Evolutionary conservation across 2,797 vertebrate genomes (phyloP).

Genomic region (Sebastiscus albofasciatus): DNA sequence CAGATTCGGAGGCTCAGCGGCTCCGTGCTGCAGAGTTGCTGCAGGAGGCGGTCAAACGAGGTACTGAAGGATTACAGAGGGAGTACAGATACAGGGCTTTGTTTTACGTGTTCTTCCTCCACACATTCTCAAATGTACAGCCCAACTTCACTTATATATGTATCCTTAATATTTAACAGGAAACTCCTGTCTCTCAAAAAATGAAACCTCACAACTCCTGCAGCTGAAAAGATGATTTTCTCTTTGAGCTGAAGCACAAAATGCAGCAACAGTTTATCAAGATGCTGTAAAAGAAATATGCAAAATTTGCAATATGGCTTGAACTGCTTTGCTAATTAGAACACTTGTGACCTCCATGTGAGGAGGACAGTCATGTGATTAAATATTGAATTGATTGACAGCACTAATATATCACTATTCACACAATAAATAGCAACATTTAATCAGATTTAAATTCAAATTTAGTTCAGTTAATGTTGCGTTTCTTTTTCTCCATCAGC

Average conservation of each 20-base stretch:
- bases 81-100: background rate
- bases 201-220: background rate
- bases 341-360: background rate
- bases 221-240: background rate
- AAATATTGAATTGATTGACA: too few species aligned
- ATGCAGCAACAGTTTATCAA: background rate
- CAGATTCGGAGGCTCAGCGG: background rate
- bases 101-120: background rate
- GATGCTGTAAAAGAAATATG: background rate
- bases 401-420: background rate
- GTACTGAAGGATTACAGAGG: background rate
- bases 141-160: too few species aligned
- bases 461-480: background rate
- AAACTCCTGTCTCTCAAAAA: background rate
- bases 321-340: background rate
- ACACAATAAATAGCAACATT: background rate
- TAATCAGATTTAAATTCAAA: background rate
- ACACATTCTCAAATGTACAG: background rate
- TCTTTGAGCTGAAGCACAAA: background rate
- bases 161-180: background rate
- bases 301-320: background rate
- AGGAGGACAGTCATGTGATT: background rate
- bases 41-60: constrained; percentile 6
- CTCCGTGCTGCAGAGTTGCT: constrained; percentile 26
- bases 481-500: background rate